Conservation (phyloP, 1,140 invertebrate genomes). For the Platyscapa corneri region DNA sequence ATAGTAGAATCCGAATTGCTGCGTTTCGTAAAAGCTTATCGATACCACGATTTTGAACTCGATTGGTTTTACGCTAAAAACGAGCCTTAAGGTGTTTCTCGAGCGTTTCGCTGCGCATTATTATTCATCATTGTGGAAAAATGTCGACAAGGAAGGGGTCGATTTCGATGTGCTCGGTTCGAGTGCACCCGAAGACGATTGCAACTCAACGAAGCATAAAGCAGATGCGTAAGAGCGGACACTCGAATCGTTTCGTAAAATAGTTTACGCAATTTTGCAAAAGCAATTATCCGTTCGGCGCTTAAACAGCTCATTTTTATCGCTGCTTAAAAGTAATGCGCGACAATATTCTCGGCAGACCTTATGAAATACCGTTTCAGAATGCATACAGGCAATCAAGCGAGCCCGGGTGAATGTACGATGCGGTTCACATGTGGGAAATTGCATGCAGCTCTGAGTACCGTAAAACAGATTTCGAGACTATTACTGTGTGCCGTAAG, state of each 20-base stretch:
- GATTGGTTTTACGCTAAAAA: no score
- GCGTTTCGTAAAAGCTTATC: no score
- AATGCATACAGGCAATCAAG: slow-evolving; percentile 71
- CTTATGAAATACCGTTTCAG: slow-evolving; percentile 63
- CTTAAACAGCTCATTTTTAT: slow-evolving; percentile 53
- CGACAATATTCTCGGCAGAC: slow-evolving; percentile 49
- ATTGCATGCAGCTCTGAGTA: slow-evolving; percentile 59
- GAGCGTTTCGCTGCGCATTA: no score
- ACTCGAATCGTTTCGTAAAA: not conserved
- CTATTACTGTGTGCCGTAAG: not conserved
- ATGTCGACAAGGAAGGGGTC: no score
- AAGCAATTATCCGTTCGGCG: not conserved
- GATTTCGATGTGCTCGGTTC: no score
- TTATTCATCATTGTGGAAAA: no score
- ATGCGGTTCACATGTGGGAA: slow-evolving; percentile 59
- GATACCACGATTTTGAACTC: no score
- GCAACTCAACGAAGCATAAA: no score
- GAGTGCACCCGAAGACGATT: no score
- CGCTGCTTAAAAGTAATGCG: slow-evolving; percentile 40
- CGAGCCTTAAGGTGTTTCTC: no score
- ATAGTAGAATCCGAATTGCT: no score
- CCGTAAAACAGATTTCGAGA: slow-evolving; percentile 53
- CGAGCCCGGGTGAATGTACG: slow-evolving; percentile 60
- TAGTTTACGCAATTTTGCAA: not conserved
- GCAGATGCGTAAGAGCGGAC: not conserved